Base-by-base conservation (phyloP, 2,888 invertebrate genomes). In the Drosophila formosana region DNA sequence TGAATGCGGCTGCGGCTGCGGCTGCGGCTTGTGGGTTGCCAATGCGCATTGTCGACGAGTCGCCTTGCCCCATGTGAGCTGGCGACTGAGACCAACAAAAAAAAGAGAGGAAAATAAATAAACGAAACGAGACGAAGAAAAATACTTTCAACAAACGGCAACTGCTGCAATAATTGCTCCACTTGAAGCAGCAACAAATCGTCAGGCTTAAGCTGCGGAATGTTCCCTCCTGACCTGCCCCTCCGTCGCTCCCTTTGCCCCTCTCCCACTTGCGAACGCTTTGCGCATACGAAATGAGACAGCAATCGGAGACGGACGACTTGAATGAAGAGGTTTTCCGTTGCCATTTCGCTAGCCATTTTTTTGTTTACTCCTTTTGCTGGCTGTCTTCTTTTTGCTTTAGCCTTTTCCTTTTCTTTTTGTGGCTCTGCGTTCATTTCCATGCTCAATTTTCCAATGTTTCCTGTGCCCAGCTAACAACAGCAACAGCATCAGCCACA, bases 381-480 rank as follows among this genome's bases (percentile, higher is more conserved):
- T 18, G 26, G 18, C 57, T 57, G 55, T 46, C 34, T 46, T 39
- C 26, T 43, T 43, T 13, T 32, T 61, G n/a, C 7, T 13, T 7
- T 18, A 6, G 64, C 45, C 32, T 49, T 26, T 41, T 11, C 25
- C 61, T 62, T 51, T 63, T 47, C 30, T n/a, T 13, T 43, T 62
- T 62, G 43, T 66, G 62, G 58, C 46, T 50, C 70, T 70, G 77
- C 87, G 85, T 88, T 89, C 88, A 82, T 82, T 82, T 82, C 82
- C 82, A 82, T 82, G 82, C 89, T 89, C 82, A 82, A 89, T 83
- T 89, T 83, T 82, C 88, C 82, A 83, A 88, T 89, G 89, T 88
- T 83, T 83, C 82, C 89, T 83, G 89, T 88, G 86, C 72, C 79
- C 85, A 82, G 72, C 80, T 66, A 71, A 63, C 75, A 18, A 49